Conservation (phyloP, 2,113 vertebrate genomes). For the Podarcis muralis region DNA sequence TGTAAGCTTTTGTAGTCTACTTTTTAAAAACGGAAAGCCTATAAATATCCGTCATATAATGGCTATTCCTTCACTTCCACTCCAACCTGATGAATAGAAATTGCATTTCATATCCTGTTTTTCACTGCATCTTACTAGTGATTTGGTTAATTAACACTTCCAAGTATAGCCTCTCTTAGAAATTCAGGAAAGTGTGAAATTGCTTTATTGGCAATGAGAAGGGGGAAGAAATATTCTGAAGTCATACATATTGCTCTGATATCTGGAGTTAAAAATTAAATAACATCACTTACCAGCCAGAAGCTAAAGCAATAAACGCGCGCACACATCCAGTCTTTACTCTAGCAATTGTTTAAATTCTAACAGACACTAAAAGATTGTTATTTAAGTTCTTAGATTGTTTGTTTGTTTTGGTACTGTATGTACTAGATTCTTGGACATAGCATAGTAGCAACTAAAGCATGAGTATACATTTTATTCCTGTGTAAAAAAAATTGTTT, state of each 20-base stretch:
- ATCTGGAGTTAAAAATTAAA: conserved; percentile 59
- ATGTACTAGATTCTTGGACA: conserved; percentile 24
- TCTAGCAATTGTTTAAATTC: conserved; percentile 25
- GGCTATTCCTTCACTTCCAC: conserved; percentile 44
- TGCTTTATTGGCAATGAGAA: conserved; percentile 61
- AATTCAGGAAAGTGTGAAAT: conserved; percentile 72
- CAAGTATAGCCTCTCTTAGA: conserved; percentile 66
- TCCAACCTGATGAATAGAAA: conserved; percentile 53
- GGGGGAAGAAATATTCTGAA: conserved; percentile 63
- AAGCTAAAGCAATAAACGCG: conserved; percentile 34
- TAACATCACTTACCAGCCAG: conserved; percentile 30
- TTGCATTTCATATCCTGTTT: conserved; percentile 50
- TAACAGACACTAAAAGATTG: neutral
- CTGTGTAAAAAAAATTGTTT: neutral
- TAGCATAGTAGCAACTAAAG: neutral
- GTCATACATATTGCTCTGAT: conserved; percentile 36
- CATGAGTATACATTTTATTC: neutral
- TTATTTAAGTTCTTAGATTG: too few species aligned
- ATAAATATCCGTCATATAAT: conserved; percentile 46
- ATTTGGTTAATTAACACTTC: conserved; percentile 74
- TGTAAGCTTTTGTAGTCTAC: neutral
- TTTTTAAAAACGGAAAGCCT: conserved; percentile 35
- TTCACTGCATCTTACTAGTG: conserved; percentile 50
- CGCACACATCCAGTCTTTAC: conserved; percentile 12
- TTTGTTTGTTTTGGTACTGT: neutral